Evolutionary conservation across 2,113 vertebrate species (phyloP).

Genomic region (Apus apus): DNA sequence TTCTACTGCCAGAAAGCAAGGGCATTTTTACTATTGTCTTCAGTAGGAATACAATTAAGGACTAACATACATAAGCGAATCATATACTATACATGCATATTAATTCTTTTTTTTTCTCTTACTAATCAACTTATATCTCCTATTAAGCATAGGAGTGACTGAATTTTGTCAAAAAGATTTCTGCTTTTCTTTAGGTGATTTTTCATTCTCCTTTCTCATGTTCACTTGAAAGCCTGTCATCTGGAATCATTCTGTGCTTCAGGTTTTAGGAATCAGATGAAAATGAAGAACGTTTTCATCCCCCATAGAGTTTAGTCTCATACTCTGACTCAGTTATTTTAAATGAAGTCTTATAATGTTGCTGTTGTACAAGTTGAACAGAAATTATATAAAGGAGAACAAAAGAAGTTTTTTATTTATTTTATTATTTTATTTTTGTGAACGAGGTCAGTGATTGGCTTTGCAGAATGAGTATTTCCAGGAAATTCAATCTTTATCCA

Average conservation of each 20-base stretch:
- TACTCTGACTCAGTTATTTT: constrained; percentile 50
- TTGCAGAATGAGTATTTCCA: neutral
- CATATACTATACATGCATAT: neutral
- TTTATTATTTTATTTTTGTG: neutral
- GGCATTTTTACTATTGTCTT: neutral
- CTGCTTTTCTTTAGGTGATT: constrained; percentile 42
- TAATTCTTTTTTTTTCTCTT: neutral
- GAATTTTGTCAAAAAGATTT: constrained; percentile 24
- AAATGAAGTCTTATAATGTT: constrained; percentile 13
- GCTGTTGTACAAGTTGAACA: neutral
- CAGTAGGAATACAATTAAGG: neutral
- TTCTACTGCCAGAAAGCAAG: neutral
- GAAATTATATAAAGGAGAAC: neutral
- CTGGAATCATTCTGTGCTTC: constrained; percentile 53
- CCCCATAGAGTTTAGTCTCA: constrained; percentile 1
- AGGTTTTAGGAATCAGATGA: constrained; percentile 60
- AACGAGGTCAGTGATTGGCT: neutral
- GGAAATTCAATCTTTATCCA: neutral
- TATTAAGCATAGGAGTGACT: constrained; percentile 6
- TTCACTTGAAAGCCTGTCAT: constrained; percentile 61
- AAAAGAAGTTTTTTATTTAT: neutral
- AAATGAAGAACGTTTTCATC: constrained; percentile 55
- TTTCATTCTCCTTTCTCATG: constrained; percentile 44
- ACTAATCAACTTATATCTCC: neutral
- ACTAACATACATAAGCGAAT: neutral